Evolutionary conservation across 2,113 vertebrate genomes (phyloP), one percentile per base, ranked within the genome.

Genomic region (Archocentrus centrarchus): DNA sequence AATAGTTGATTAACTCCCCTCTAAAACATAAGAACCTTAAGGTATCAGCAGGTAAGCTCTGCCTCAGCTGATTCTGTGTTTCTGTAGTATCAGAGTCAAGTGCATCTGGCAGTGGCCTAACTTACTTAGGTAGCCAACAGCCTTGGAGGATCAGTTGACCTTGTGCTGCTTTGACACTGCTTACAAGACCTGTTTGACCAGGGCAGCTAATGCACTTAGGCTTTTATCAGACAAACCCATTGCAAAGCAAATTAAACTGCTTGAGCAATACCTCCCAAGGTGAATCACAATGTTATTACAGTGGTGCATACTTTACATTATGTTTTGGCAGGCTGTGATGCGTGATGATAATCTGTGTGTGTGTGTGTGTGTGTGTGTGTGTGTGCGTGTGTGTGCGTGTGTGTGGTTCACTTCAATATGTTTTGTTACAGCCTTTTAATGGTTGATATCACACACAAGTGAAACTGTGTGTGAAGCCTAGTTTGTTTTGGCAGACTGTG

Each of bases 221-320:
- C 84, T 86, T 85, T 82, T 77, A 91, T 94, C 83, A 83, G 82
- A 82, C 85, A 88, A 75, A 84, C 75, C 78, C 86, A 88, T 75
- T 76, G 73, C 57, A 39, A 79, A 83, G 70, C 68, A 82, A 77
- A 57, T 80, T 76, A 53, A 22, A 37, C 59, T 59, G 17, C 61
- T 89, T 57, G 37, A 79, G 79, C 83, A 81, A 64, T 66, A 86
- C 83, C 86, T 86, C 86, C 88, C 79, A 91, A 63, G 82, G 76
- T 91, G 89, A 92, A 86, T 90, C 81, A 59, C 59, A 53, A 18
- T 91, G 89, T 92, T 90, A 77, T 91, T 89, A 87, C 88, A 93
- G 84, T 59, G 50, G n/a, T 62, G 47, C 86, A 85, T 89, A 84
- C 77, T 88, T 86, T 10, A 75, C 59, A 75, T 81, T 58, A 59